Base-by-base conservation (phyloP, 2,888 invertebrate genomes). In the Stictocephala bisonia region DNA sequence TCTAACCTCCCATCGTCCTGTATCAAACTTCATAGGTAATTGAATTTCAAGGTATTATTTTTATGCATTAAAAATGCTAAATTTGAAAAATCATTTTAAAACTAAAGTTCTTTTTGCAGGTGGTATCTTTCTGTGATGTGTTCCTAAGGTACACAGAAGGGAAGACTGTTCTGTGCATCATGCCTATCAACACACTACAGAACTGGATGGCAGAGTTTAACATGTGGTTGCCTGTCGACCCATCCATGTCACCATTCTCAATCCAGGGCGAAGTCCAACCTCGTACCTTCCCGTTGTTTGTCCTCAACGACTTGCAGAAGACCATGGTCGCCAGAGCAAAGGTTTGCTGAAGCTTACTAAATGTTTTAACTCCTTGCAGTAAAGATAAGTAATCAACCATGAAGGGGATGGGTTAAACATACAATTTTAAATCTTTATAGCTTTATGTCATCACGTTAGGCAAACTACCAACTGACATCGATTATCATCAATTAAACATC, bases 131-230 rank as follows among this genome's bases (percentile, higher is more conserved):
- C 86, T 94, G 94, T 82, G 99, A 99, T 85, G 93, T 98, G 80
- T 97, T 99, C 84, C 88, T 99, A 79, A 87, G 97, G 67, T 93
- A 96, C 83, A 97, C 97, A 0, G 88, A 88, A 24, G 94, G 95
- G 3, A 94, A 91, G 83, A 94, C 93, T 13, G 95, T 98, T 0
- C 86, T 99, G 41, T 95, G 97, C 82, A 97, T 99, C 78, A 98
- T 99, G 90, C 99, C 99, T 7, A 97, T 99, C 74, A 99, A 99
- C 84, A 99, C 99, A 0, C 86, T 99, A 76, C 98, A 99, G 80
- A 90, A 90, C 82, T 89, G 93, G 93, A 86, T 94, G 80, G 93
- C 95, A 1, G 99, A 99, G 84, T 99, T 96, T 83, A 96, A 99
- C 82, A 94, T 95, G 91, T 99, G 99, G 98, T 86, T 97, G 72